Percentiles rank a stretch among this genome's conserved stretches.
These are phyloP conservation scores for Malurus alboscapulatus DNA, from an alignment of 2,113 vertebrate species.

Conservation along the genomic window DNA sequence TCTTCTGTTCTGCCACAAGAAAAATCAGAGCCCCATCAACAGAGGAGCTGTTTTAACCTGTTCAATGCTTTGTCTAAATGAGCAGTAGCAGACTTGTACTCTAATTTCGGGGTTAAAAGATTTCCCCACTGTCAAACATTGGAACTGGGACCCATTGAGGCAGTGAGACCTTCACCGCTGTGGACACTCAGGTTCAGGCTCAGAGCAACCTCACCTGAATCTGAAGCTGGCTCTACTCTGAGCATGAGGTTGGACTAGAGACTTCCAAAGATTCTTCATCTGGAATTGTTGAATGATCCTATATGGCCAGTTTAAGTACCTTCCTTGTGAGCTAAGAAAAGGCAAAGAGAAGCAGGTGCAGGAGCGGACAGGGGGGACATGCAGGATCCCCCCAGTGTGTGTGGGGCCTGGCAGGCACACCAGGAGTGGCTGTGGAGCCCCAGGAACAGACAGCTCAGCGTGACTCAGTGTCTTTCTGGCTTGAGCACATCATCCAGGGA, in stretches of 20 bases:
- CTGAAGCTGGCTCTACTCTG: neutral
- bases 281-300: neutral
- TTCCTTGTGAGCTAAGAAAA: neutral
- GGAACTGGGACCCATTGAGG: accelerated
- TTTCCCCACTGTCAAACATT: accelerated
- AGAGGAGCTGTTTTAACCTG: neutral
- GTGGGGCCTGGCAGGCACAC: accelerated
- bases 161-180: neutral
- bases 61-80: neutral
- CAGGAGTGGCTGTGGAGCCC: neutral
- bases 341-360: neutral
- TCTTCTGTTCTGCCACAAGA: neutral
- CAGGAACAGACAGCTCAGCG: neutral
- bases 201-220: neutral
- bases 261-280: neutral
- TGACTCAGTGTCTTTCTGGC: neutral
- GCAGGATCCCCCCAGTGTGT: accelerated
- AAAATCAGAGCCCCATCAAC: neutral
- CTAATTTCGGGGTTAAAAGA: neutral
- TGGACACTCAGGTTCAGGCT: neutral
- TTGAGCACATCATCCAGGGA: neutral
- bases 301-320: neutral
- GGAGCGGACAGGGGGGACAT: accelerated
- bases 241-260: neutral
- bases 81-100: neutral